Conservation (phyloP, 2,797 vertebrate genomes). For the Trichosurus vulpecula region DNA sequence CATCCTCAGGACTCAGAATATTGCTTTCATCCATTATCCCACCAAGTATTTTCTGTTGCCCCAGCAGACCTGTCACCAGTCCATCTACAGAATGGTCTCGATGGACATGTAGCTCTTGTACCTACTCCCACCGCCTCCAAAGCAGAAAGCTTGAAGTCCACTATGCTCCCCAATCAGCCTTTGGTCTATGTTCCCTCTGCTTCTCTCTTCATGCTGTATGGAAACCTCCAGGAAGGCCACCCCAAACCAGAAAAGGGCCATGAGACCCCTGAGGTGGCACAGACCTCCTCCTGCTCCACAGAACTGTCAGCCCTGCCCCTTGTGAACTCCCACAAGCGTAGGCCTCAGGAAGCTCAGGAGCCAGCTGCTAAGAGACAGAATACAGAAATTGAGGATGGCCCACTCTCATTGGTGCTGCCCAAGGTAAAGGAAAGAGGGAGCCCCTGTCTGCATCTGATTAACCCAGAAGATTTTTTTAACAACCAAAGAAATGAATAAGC, state of each 20-base stretch:
- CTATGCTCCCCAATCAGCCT: constrained; percentile 79
- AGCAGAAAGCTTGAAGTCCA: constrained; percentile 71
- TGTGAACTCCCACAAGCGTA: constrained; percentile 75
- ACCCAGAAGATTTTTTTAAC: not conserved
- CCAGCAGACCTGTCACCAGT: constrained; percentile 69
- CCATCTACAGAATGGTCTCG: constrained; percentile 58
- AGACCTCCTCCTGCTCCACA: not conserved
- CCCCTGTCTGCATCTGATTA: rapidly evolving
- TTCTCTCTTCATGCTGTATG: constrained; percentile 91
- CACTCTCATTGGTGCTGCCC: constrained; percentile 82
- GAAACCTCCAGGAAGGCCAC: constrained; percentile 77
- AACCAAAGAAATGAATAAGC: not conserved
- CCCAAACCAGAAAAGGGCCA: constrained; percentile 33
- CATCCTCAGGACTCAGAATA: constrained; percentile 80
- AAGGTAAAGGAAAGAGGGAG: constrained; percentile 79
- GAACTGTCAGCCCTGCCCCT: not conserved
- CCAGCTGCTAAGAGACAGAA: constrained; percentile 81
- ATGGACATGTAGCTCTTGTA: constrained; percentile 60
- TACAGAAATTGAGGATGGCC: constrained; percentile 71
- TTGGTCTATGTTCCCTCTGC: constrained; percentile 90
- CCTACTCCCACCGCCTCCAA: constrained; percentile 13
- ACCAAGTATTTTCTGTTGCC: constrained; percentile 74
- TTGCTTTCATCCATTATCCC: constrained; percentile 74
- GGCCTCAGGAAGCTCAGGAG: constrained; percentile 63
- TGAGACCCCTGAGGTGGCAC: constrained; percentile 52